Base-by-base conservation (phyloP, 2,797 vertebrate genomes). In the Thripadectes ignobilis region DNA sequence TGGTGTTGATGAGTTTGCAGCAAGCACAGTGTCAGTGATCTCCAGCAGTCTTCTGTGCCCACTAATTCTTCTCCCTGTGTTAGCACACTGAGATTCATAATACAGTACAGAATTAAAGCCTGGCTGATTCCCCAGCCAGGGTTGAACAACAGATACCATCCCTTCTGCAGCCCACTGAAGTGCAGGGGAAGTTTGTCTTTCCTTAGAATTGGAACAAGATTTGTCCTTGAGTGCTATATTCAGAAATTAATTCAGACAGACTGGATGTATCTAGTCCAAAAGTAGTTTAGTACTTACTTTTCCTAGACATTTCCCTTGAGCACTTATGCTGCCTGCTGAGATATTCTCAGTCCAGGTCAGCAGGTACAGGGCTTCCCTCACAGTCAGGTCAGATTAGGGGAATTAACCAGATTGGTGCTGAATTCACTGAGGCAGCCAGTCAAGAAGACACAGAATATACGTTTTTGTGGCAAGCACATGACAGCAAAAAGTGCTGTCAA, bases 221-320 rank as follows among this genome's bases (percentile, higher is more conserved):
- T 87, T 81, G 65, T 57, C 73, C 73, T 96, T 91, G 62, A 94
- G 23, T 43, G 26, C 48, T 95, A 55, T 81, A 88, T 74, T 87
- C 86, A 72, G 86, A 92, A 89, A 65, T 92, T 0, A 82, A 54
- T 88, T 88, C 74, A 75, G 62, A 45, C 66, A 90, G 73, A 55
- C 27, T 87, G 52, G 45, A 77, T 21, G 34, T 77, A 58, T 87
- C 71, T 87, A 46, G 34, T 79, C 67, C 81, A 87, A 71, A 79
- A 91, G 24, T 63, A 84, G 41, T 86, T 89, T 55, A 68, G 68
- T 55, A 23, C 51, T 88, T 85, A n/a, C 8, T 78, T 66, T 81
- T 94, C 85, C 65, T 81, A 39, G 62, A 26, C 51, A 65, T 55
- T 89, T 89, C 94, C 58, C 65, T 81, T 61, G 79, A 84, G 79